Conservation (phyloP, 2,797 vertebrate genomes). For the Microctenopoma steveboyesi region DNA sequence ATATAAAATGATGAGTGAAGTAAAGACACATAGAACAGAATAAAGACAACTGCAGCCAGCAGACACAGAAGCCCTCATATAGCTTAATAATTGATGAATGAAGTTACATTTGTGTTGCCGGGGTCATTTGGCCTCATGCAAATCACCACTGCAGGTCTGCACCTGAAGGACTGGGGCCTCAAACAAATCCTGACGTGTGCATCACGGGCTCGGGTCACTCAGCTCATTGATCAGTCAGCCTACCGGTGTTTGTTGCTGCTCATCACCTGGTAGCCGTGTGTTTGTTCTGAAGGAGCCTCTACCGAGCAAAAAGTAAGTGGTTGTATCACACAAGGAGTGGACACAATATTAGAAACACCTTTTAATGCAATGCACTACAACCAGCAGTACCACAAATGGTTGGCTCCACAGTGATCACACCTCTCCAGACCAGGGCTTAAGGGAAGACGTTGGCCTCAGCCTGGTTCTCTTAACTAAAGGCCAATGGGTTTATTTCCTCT, state of each 20-base stretch:
- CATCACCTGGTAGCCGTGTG: too few relatives aligned
- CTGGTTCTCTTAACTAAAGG: too few relatives aligned
- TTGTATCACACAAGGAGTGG: too few relatives aligned
- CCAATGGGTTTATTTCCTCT: too few relatives aligned
- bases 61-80: constrained; percentile 2
- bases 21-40: constrained; percentile 15
- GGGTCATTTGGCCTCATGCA: constrained; percentile 54
- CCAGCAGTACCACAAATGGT: neutral
- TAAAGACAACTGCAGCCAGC: constrained; percentile 16
- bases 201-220: neutral
- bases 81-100: constrained; percentile 64
- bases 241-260: neutral
- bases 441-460: too few relatives aligned
- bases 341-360: too few relatives aligned
- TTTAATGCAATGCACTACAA: neutral
- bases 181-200: constrained; percentile 28
- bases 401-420: too few relatives aligned
- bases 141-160: constrained; percentile 53
- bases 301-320: too few relatives aligned
- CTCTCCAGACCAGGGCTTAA: too few relatives aligned
- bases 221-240: neutral
- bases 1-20: neutral
- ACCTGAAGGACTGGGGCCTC: constrained; percentile 17
- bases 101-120: constrained; percentile 52
- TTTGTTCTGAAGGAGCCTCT: too few relatives aligned